These are phyloP conservation scores for Andrena hattorfiana DNA, from an alignment of 2,888 invertebrate species.

Conservation along the genomic window DNA sequence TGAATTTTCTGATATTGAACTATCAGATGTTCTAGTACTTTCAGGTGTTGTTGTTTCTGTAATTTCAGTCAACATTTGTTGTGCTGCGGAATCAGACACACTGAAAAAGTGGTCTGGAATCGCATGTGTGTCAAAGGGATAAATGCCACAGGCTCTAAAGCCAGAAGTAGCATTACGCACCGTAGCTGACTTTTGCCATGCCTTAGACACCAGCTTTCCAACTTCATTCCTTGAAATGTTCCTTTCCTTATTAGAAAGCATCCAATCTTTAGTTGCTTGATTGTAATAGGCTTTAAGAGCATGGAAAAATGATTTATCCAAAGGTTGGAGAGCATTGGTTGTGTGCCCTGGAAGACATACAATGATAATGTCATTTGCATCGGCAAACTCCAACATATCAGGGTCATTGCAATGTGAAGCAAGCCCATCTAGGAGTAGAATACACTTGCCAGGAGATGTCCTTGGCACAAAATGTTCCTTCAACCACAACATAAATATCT, in stretches of 20 bases:
- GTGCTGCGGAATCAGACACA: neutral
- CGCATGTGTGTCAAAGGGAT: neutral
- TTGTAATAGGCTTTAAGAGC: neutral
- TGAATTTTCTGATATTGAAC: no score
- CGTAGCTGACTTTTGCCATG: neutral
- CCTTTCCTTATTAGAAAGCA: neutral
- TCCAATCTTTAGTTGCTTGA: neutral
- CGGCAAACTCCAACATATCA: neutral
- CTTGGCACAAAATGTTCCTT: slow-evolving; percentile 1
- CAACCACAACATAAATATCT: neutral
- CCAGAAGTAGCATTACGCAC: neutral
- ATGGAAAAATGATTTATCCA: neutral
- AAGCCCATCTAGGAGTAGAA: neutral
- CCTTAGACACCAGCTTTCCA: neutral
- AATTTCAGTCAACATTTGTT: neutral
- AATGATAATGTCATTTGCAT: no score
- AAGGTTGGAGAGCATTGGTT: neutral
- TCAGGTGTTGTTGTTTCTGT: neutral
- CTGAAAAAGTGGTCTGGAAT: neutral
- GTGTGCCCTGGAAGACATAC: no score
- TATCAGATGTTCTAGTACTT: no score
- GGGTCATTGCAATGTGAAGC: neutral
- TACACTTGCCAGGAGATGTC: neutral
- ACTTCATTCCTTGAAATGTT: neutral
- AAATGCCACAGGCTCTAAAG: neutral